Conservation (phyloP, 2,888 invertebrate species). For the Sesia apiformis region DNA sequence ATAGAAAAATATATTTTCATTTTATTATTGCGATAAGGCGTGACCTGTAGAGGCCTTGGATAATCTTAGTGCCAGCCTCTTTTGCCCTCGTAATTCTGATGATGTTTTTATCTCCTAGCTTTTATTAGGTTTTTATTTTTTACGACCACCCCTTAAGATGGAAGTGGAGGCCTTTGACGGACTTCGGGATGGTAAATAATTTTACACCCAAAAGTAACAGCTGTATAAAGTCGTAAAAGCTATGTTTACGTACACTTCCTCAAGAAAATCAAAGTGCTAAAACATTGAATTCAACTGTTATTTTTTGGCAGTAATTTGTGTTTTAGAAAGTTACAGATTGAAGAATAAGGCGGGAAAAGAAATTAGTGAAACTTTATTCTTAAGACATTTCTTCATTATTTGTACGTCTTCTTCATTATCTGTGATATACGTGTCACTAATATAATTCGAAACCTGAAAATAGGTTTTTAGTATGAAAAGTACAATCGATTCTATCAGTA, state of each 20-base stretch:
- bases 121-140: constrained; percentile 50
- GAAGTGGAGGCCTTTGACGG: constrained; percentile 15
- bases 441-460: no score
- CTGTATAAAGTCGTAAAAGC: constrained; percentile 15
- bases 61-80: constrained; percentile 27
- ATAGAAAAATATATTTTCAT: constrained; percentile 10
- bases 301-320: no score
- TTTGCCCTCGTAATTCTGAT: constrained; percentile 42
- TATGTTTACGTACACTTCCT: background rate
- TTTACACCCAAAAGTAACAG: constrained; percentile 18
- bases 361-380: no score
- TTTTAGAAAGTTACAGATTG: no score
- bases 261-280: background rate
- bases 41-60: constrained; percentile 24
- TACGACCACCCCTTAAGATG: constrained; percentile 27
- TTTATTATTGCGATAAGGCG: constrained; percentile 32
- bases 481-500: no score
- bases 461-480: no score
- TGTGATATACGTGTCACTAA: no score
- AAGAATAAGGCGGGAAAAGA: no score
- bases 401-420: no score
- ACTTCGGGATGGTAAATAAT: constrained; percentile 25
- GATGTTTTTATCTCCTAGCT: constrained; percentile 47
- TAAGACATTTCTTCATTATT: no score
- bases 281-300: no score